Evolutionary conservation across 2,797 vertebrate species (phyloP).

Genomic region (Agapornis canus): DNA sequence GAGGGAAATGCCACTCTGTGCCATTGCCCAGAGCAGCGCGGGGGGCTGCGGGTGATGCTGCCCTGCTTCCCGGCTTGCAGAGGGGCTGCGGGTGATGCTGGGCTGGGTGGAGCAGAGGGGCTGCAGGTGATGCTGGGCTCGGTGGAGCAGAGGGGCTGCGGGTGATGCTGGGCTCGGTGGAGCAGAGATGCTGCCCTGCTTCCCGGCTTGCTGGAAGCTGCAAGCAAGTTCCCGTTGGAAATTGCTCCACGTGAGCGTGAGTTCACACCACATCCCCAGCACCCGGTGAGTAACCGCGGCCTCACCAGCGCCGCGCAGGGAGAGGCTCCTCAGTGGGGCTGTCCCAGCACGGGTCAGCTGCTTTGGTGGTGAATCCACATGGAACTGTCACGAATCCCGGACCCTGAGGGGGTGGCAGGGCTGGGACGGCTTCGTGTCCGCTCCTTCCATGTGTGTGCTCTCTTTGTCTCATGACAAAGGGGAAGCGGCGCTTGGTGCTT

Average conservation of each 20-base stretch:
- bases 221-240: neutral
- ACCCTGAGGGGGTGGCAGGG: neutral
- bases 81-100: too few relatives aligned
- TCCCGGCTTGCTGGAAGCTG: neutral
- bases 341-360: neutral
- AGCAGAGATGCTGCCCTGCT: neutral
- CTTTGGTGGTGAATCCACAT: neutral
- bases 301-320: neutral
- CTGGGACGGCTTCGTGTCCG: fast-evolving
- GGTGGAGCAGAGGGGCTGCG: neutral
- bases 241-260: neutral
- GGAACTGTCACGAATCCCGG: neutral
- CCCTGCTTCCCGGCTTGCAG: too few relatives aligned
- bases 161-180: neutral
- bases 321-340: neutral
- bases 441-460: neutral
- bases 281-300: neutral
- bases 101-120: too few relatives aligned
- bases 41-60: too few relatives aligned
- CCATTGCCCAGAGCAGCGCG: too few relatives aligned
- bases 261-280: neutral
- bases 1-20: too few relatives aligned
- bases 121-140: fast-evolving
- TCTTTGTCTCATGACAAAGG: neutral
- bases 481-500: neutral